phyloP scores from a whole-genome alignment of 2,113 vertebrate genomes.

The Periophthalmus modestus region DNA sequence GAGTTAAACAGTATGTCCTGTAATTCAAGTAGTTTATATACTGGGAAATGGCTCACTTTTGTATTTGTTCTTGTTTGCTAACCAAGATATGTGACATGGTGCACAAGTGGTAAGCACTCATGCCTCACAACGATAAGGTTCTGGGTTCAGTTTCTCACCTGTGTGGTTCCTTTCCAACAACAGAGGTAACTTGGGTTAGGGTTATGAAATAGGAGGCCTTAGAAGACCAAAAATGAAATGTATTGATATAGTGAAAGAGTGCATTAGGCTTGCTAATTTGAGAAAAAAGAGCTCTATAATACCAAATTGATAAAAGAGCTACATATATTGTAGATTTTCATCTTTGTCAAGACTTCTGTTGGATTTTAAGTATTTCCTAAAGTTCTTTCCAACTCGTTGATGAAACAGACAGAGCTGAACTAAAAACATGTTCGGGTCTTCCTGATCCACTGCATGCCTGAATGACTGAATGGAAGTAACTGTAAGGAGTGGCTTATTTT shows the following conservation, averaged over 20 bases:
- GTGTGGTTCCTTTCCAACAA: no score
- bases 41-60: neutral
- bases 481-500: neutral
- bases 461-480: slow-evolving; percentile 10
- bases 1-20: neutral
- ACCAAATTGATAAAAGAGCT: no score
- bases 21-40: neutral
- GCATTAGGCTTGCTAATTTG: neutral
- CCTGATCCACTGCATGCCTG: slow-evolving; percentile 16
- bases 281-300: no score
- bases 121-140: neutral
- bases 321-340: neutral
- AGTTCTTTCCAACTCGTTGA: slow-evolving; percentile 38
- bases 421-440: slow-evolving; percentile 3
- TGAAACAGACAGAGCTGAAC: slow-evolving; percentile 21
- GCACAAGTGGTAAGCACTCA: neutral
- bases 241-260: neutral
- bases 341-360: neutral
- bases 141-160: neutral
- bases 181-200: neutral
- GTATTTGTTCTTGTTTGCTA: neutral
- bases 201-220: neutral
- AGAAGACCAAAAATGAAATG: neutral
- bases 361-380: slow-evolving; percentile 6
- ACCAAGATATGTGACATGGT: neutral